Conservation (phyloP, 2,113 vertebrate genomes). For the Tretioscincus oriximinensis region DNA sequence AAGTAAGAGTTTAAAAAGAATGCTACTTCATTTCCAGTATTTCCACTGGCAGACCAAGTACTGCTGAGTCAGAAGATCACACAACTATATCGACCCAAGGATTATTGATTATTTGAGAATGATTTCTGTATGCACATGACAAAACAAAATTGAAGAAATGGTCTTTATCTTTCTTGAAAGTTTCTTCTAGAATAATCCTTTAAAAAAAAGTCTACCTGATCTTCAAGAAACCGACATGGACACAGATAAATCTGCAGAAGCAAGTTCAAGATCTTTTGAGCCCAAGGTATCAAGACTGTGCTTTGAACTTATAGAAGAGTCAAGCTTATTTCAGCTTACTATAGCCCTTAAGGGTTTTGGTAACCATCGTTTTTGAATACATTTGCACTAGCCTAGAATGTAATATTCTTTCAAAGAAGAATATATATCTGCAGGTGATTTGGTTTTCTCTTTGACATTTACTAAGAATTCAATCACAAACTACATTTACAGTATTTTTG, state of each 20-base stretch:
- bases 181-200: constrained; percentile 7
- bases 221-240: background rate
- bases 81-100: constrained; percentile 36
- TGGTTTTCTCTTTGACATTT: background rate
- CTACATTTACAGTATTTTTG: background rate
- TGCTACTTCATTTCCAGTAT: constrained; percentile 33
- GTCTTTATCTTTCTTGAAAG: constrained; percentile 12
- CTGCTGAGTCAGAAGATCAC: constrained; percentile 22
- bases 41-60: constrained; percentile 20
- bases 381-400: background rate
- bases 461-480: constrained; percentile 3
- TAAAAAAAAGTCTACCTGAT: background rate
- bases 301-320: constrained; percentile 15
- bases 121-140: constrained; percentile 37
- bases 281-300: background rate
- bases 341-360: constrained; percentile 48
- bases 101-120: constrained; percentile 27
- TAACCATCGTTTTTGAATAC: constrained; percentile 6
- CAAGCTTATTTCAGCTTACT: constrained; percentile 26
- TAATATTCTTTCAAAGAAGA: too few relatives aligned
- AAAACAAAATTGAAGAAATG: constrained; percentile 44
- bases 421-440: background rate
- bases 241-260: background rate
- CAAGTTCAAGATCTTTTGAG: background rate
- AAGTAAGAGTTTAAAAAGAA: constrained; percentile 49